phyloP scores from a whole-genome alignment of 1,140 invertebrate species.

The Hycleus cichorii region DNA sequence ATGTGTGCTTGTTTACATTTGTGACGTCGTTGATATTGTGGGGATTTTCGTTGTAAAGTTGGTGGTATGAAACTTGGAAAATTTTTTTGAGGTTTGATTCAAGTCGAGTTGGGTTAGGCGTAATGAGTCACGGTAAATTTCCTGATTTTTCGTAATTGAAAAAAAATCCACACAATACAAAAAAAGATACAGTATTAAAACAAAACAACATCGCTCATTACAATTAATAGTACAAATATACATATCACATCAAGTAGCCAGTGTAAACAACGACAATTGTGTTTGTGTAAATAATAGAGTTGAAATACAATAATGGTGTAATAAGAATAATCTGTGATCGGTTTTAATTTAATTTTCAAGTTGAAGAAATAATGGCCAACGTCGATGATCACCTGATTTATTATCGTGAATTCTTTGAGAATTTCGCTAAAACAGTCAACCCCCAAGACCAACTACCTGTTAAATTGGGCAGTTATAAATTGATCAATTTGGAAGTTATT shows the following conservation, averaged over 20 bases:
- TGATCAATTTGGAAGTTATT: conserved; percentile 59
- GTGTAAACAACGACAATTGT: conserved; percentile 24
- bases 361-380: conserved; percentile 33
- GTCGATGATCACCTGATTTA: conserved; percentile 59
- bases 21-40: neutral
- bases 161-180: too few relatives aligned
- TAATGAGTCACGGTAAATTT: conserved; percentile 1
- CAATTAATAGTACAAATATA: conserved; percentile 24
- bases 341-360: too few relatives aligned
- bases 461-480: conserved; percentile 58
- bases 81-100: neutral
- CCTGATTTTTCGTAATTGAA: too few relatives aligned
- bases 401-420: conserved; percentile 61
- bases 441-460: conserved; percentile 67
- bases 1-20: too few relatives aligned
- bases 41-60: conserved; percentile 6
- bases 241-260: conserved; percentile 20
- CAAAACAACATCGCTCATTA: too few relatives aligned
- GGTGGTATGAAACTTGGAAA: neutral
- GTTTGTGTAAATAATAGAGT: neutral
- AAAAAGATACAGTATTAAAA: too few relatives aligned
- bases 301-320: too few relatives aligned
- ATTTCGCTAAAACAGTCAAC: conserved; percentile 57
- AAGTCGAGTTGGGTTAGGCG: conserved; percentile 10
- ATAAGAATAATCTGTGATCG: too few relatives aligned